Conservation (phyloP, 2,113 vertebrate genomes). For the Poicephalus gulielmi region DNA sequence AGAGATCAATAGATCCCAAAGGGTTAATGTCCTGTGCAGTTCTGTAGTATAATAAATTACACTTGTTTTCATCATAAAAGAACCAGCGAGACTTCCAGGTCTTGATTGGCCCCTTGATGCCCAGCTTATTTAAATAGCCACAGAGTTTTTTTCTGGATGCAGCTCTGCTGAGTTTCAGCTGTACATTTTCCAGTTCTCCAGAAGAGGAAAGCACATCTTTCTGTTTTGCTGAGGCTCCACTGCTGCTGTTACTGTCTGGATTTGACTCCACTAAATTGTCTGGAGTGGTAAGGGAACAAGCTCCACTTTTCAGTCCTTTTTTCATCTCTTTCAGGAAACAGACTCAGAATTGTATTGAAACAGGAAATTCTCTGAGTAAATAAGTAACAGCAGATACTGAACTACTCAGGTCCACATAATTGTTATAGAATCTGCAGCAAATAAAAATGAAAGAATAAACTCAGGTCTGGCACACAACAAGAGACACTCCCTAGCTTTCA, state of each 20-base stretch:
- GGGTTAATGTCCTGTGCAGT: slow-evolving; percentile 86
- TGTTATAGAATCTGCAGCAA: neutral
- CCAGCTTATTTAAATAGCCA: slow-evolving; percentile 90
- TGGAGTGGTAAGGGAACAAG: neutral
- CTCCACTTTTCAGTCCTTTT: neutral
- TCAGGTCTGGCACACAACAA: neutral
- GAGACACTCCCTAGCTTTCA: neutral
- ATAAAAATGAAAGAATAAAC: neutral
- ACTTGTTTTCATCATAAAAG: slow-evolving; percentile 85
- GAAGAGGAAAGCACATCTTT: neutral
- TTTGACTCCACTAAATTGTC: neutral
- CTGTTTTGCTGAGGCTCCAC: neutral
- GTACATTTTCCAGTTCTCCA: neutral
- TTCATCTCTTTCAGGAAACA: slow-evolving; percentile 39
- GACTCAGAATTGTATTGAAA: neutral
- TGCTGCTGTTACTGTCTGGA: neutral
- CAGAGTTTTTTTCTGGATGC: slow-evolving; percentile 78
- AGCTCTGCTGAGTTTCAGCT: neutral
- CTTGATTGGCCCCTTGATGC: slow-evolving; percentile 84
- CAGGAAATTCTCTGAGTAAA: neutral
- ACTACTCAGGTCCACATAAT: neutral
- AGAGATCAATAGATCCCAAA: slow-evolving; percentile 84
- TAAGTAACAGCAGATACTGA: neutral
- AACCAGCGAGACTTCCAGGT: slow-evolving; percentile 96
- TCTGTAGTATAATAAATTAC: slow-evolving; percentile 86